Conservation (phyloP, 2,888 invertebrate species). For the Xylota segnis region DNA sequence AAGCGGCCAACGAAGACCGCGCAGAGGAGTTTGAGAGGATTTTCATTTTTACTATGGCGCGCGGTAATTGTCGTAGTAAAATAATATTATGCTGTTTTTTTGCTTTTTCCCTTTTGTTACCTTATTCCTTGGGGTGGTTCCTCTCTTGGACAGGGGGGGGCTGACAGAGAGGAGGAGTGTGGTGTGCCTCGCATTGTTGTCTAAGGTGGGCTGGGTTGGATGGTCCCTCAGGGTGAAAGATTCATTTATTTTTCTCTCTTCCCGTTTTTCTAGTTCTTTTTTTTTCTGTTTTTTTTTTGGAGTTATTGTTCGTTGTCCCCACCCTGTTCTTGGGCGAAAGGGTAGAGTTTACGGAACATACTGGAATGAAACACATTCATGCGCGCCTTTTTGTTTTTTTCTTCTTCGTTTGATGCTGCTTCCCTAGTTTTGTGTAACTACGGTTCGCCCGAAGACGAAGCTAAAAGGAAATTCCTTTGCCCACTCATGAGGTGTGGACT, state of each 20-base stretch:
- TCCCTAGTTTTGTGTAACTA: constrained; percentile 34
- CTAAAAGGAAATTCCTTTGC: constrained; percentile 49
- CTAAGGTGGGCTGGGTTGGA: constrained; percentile 24
- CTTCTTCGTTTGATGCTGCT: not conserved
- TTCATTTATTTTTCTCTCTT: constrained; percentile 41
- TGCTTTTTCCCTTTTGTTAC: constrained; percentile 17
- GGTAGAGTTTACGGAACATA: constrained; percentile 39
- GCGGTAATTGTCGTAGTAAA: constrained; percentile 68
- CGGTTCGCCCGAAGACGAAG: constrained; percentile 18
- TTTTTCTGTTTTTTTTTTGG: constrained; percentile 1
- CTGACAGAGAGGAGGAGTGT: not conserved
- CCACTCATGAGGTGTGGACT: constrained; percentile 19
- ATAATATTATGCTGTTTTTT: constrained; percentile 44
- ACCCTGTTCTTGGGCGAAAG: constrained; percentile 1
- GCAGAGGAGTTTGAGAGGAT: constrained; percentile 18
- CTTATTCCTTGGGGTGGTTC: constrained; percentile 2
- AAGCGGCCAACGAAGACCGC: not conserved
- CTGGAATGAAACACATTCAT: constrained; percentile 60
- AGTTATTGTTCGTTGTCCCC: not conserved
- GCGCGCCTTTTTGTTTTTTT: constrained; percentile 57
- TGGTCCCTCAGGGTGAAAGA: constrained; percentile 41
- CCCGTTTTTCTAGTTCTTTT: constrained; percentile 15
- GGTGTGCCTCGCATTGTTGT: constrained; percentile 53
- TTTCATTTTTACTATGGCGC: constrained; percentile 62
- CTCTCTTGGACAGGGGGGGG: too few relatives aligned